Evolutionary conservation across 2,113 vertebrate species (phyloP), one percentile per base, ranked within the genome.

Genomic region (Podarcis muralis): DNA sequence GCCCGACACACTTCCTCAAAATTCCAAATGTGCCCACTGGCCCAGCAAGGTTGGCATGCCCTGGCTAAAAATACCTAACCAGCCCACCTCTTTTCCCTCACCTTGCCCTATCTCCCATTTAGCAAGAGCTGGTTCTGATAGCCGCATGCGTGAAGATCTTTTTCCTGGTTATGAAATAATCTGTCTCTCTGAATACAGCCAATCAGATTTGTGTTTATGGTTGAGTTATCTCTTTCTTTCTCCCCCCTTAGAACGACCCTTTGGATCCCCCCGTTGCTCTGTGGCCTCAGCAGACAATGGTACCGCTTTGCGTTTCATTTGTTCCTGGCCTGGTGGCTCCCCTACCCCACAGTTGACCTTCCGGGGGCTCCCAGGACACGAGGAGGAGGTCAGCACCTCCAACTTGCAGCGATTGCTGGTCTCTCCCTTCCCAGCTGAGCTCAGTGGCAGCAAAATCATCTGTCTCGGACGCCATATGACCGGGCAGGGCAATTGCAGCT

Each of bases 381-480:
- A 69, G 6, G 89, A 85, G 25, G 35, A 88, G 43, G 86, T 22
- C 1, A 62, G 74, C 0, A 89, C 79, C 1, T 91, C 93, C 0
- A 27, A 0, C 18, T 37, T 86, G 27, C 89, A 92, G 0, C 40
- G 1, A 2, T 65, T 91, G 9, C 53, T 80, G 2, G 57, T 9
- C 0, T 85, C 94, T n/a, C 94, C 94, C 1, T 88, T 84, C 25
- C 92, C 83, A 4, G 87, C 94, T 1, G 74, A 53, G 48, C 92
- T 96, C 75, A 92, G 68, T 11, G 96, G 96, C 3, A 37, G 77
- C 30, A 59, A 57, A 0, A 57, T 96, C 78, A 95, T 92, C 32
- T 96, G 96, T 84, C 40, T 95, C 0, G 96, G 93, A 30, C 92
- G 25, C 18, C 95, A 96, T 86, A 85, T 95, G 77, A 25, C 94